phyloP scores from a whole-genome alignment of 2,797 vertebrate genomes.

The Percopsis omiscomaycus region DNA sequence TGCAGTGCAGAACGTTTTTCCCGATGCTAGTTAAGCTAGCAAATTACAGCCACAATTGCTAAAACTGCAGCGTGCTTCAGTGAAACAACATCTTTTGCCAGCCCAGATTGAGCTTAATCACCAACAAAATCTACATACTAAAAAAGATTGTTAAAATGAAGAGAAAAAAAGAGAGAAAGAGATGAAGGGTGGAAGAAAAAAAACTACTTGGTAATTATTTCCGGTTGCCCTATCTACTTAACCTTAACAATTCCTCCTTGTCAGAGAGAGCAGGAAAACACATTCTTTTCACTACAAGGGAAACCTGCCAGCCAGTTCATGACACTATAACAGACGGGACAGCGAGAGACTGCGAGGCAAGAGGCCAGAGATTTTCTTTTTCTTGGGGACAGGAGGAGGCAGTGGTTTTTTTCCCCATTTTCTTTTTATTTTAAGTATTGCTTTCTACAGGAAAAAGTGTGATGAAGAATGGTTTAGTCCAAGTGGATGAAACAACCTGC shows the following conservation, averaged over 20 bases:
- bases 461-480: constrained; percentile 15
- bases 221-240: constrained; percentile 89
- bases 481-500: background rate
- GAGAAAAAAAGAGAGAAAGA: constrained; percentile 53
- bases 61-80: constrained; percentile 76
- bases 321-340: constrained; percentile 63
- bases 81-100: constrained; percentile 69
- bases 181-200: constrained; percentile 42
- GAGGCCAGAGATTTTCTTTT: constrained; percentile 9
- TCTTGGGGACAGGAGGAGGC: constrained; percentile 12
- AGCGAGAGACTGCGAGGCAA: constrained; percentile 40
- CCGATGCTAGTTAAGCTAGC: constrained; percentile 79
- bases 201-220: constrained; percentile 87
- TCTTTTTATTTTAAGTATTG: background rate
- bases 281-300: constrained; percentile 66
- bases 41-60: constrained; percentile 82
- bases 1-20: constrained; percentile 45
- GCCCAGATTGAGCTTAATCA: constrained; percentile 82
- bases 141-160: constrained; percentile 66
- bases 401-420: background rate
- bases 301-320: constrained; percentile 51
- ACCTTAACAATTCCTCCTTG: constrained; percentile 86
- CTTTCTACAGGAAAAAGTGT: constrained; percentile 8
- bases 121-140: constrained; percentile 69
- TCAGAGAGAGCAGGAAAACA: constrained; percentile 74